Evolutionary conservation across 1,140 invertebrate genomes (phyloP).

Genomic region (Drosophila nannoptera): DNA sequence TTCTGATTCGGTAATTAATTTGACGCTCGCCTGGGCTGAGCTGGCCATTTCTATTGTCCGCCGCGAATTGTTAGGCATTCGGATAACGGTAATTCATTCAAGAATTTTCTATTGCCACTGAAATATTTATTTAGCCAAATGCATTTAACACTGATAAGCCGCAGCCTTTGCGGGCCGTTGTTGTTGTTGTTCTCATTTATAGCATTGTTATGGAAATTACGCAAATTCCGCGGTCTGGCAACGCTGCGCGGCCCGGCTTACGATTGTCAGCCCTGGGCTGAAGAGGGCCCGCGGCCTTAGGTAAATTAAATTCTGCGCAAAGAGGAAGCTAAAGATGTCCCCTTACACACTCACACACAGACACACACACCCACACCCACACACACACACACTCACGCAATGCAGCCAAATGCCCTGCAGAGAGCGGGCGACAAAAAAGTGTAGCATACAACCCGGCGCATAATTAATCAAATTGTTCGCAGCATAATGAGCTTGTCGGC

Average conservation of each 20-base stretch:
- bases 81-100: too few species aligned
- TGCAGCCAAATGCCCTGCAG: slow-evolving; percentile 37
- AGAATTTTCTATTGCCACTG: too few species aligned
- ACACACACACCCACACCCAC: too few species aligned
- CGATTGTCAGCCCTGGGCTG: slow-evolving; percentile 44
- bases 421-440: slow-evolving; percentile 30
- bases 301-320: slow-evolving; percentile 67
- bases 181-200: slow-evolving; percentile 2
- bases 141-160: too few species aligned
- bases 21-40: too few species aligned
- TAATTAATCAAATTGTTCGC: slow-evolving; percentile 78
- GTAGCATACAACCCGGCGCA: slow-evolving; percentile 33
- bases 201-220: slow-evolving; percentile 17
- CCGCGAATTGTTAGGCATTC: too few species aligned
- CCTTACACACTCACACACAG: too few species aligned
- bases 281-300: slow-evolving; percentile 40
- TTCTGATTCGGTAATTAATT: too few species aligned
- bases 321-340: slow-evolving; percentile 19
- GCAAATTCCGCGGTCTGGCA: slow-evolving; percentile 4
- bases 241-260: slow-evolving; percentile 34
- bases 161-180: too few species aligned
- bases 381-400: background rate
- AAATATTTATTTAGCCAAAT: too few species aligned
- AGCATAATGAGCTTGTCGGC: slow-evolving; percentile 70
- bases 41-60: too few species aligned